These are phyloP conservation scores for Plebejus melissa DNA, from an alignment of 2,888 invertebrate species.

Conservation along the genomic window DNA sequence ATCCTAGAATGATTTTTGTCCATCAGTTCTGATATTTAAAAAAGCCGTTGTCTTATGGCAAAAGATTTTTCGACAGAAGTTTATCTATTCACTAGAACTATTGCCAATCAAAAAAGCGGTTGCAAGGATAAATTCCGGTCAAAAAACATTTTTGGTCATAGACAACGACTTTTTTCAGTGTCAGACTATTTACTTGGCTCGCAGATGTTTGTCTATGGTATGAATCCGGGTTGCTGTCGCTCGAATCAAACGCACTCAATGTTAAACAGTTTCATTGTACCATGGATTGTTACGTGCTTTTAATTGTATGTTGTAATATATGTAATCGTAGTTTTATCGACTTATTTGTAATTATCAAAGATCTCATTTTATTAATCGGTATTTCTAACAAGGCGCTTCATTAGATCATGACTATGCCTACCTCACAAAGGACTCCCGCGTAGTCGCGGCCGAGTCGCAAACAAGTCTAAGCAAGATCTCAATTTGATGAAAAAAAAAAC, in stretches of 20 bases:
- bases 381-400: slow-evolving; percentile 80
- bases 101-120: not conserved
- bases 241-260: slow-evolving; percentile 28
- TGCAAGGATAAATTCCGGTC: not conserved
- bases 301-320: slow-evolving; percentile 68
- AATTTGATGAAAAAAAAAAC: slow-evolving; percentile 79
- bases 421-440: slow-evolving; percentile 73
- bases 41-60: not conserved
- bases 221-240: not conserved
- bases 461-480: slow-evolving; percentile 78
- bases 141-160: not conserved
- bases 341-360: slow-evolving; percentile 79
- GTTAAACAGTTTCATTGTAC: slow-evolving; percentile 66
- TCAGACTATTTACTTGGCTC: not conserved
- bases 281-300: slow-evolving; percentile 61
- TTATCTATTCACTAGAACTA: too few species aligned
- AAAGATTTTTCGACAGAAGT: too few species aligned
- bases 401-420: slow-evolving; percentile 79
- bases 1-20: too few species aligned
- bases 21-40: too few species aligned
- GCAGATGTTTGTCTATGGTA: slow-evolving; percentile 21
- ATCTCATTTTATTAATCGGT: slow-evolving; percentile 80
- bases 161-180: too few species aligned
- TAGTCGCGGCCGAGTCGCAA: slow-evolving; percentile 54
- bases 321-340: slow-evolving; percentile 76